phyloP scores from a whole-genome alignment of 2,797 vertebrate species.

The Hydrolagus colliei region DNA sequence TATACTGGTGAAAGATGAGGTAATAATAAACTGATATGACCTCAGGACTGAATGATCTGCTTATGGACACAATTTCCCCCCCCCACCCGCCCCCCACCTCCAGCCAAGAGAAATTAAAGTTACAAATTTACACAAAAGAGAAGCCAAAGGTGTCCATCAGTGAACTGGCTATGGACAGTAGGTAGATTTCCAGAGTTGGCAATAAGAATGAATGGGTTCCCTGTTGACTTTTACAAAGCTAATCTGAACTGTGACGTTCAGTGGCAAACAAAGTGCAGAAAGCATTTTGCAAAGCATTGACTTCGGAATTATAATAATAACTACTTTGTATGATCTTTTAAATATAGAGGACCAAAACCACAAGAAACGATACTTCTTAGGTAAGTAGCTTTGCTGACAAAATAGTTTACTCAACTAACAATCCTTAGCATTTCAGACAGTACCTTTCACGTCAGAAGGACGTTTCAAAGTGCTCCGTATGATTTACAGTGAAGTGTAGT shows the following conservation, averaged over 20 bases:
- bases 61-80: background rate
- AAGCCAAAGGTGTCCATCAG: background rate
- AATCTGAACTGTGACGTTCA: background rate
- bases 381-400: background rate
- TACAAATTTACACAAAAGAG: background rate
- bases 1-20: conserved; percentile 28
- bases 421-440: too few relatives aligned
- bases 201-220: conserved; percentile 14
- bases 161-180: conserved; percentile 24
- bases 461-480: too few relatives aligned
- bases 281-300: background rate
- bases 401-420: too few relatives aligned
- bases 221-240: conserved; percentile 3
- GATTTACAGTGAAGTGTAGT: too few relatives aligned
- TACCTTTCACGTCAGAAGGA: too few relatives aligned
- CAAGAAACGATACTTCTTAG: conserved; percentile 9
- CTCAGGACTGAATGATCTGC: conserved; percentile 22
- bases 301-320: conserved; percentile 6
- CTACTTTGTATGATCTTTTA: conserved; percentile 25
- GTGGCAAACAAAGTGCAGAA: too few relatives aligned
- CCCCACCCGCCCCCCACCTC: too few relatives aligned
- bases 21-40: conserved; percentile 30
- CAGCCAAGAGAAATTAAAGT: conserved; percentile 12
- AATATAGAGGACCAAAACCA: conserved; percentile 22
- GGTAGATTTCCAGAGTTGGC: conserved; percentile 15